Conservation (phyloP, 2,888 invertebrate species). For the Eledona agricola region DNA sequence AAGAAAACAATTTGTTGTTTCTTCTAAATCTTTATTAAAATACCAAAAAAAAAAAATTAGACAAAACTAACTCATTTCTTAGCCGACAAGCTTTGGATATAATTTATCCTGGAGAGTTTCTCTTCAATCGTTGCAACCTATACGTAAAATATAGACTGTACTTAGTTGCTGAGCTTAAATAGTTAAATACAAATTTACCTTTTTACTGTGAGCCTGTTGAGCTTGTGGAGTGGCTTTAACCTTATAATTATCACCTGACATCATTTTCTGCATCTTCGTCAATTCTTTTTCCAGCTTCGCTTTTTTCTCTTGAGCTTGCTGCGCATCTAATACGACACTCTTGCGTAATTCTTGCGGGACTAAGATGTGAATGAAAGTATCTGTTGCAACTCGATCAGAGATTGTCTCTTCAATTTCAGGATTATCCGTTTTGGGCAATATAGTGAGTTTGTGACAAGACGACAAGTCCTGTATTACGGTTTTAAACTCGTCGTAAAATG, state of each 20-base stretch:
- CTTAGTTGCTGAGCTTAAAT: too few relatives aligned
- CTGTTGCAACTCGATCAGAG: conserved; percentile 49
- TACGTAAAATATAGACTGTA: conserved; percentile 18
- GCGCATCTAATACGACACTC: conserved; percentile 50
- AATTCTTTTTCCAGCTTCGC: conserved; percentile 56
- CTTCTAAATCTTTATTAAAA: too few relatives aligned
- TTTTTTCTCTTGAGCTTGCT: conserved; percentile 54
- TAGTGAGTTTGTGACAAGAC: conserved; percentile 45
- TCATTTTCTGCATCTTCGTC: conserved; percentile 54
- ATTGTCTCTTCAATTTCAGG: conserved; percentile 34
- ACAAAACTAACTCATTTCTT: conserved; percentile 34
- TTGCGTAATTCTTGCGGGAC: conserved; percentile 53
- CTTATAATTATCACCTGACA: conserved; percentile 51
- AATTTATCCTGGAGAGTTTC: conserved; percentile 33
- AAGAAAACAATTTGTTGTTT: background rate
- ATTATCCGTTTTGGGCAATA: conserved; percentile 17
- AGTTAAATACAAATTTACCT: conserved; percentile 50
- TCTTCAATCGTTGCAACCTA: conserved; percentile 27
- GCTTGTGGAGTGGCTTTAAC: conserved; percentile 50
- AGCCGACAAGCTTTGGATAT: conserved; percentile 19
- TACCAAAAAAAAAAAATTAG: conserved; percentile 15
- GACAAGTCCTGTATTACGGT: conserved; percentile 53
- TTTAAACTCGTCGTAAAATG: conserved; percentile 37
- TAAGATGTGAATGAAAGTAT: conserved; percentile 49
- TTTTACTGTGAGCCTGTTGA: conserved; percentile 54